These are phyloP conservation scores for Hypomesus transpacificus DNA, from an alignment of 2,113 vertebrate species.

Conservation along the genomic window DNA sequence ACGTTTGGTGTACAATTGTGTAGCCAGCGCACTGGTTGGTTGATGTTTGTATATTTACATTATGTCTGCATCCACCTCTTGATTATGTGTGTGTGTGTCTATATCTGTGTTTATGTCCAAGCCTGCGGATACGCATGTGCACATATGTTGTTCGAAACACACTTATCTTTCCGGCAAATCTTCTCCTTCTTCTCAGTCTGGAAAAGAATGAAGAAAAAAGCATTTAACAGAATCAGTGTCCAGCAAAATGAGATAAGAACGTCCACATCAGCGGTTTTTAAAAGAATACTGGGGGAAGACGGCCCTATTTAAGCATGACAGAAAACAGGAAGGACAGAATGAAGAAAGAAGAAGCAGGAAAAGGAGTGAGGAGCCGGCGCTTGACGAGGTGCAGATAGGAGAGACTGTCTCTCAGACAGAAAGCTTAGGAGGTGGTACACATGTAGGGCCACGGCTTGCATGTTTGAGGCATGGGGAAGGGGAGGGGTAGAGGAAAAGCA, in stretches of 20 bases:
- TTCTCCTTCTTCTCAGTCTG: constrained; percentile 14
- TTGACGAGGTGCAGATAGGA: constrained; percentile 15
- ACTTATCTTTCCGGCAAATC: constrained; percentile 31
- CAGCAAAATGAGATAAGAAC: background rate
- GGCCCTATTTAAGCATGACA: background rate
- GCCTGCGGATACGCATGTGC: background rate
- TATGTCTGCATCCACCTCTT: constrained; percentile 9
- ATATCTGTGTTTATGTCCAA: background rate
- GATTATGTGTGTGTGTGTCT: constrained; percentile 9
- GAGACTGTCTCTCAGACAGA: background rate
- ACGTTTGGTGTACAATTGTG: constrained; percentile 36
- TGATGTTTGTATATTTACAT: constrained; percentile 23
- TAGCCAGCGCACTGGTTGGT: constrained; percentile 28
- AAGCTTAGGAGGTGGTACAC: background rate
- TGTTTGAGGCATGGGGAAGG: background rate
- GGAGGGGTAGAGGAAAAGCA: constrained; percentile 12
- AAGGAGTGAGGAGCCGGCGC: background rate
- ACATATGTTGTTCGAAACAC: constrained; percentile 7
- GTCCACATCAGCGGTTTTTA: constrained; percentile 1
- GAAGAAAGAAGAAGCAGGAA: background rate
- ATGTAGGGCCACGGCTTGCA: background rate
- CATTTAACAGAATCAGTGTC: constrained; percentile 11
- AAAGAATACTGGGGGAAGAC: too few relatives aligned
- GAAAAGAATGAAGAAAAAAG: background rate
- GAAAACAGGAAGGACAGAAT: background rate